These are phyloP conservation scores for Takifugu ocellatus DNA, from an alignment of 2,797 vertebrate species.

Conservation along the genomic window DNA sequence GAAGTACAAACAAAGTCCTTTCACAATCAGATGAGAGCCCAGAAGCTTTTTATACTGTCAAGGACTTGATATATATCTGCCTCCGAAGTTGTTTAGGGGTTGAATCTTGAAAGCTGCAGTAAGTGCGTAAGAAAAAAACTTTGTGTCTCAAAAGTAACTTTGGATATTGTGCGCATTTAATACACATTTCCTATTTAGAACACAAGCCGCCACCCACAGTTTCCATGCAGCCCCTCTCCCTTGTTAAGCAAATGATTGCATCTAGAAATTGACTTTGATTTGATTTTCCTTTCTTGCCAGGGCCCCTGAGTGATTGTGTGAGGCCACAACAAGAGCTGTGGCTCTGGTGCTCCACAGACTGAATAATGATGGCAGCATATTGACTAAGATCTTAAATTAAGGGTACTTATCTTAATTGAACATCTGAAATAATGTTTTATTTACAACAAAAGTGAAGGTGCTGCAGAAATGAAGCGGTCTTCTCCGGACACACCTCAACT, in stretches of 20 bases:
- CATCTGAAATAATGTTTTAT: slow-evolving; percentile 83
- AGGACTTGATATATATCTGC: slow-evolving; percentile 70
- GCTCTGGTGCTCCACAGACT: slow-evolving; percentile 55
- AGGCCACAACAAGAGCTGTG: slow-evolving; percentile 58
- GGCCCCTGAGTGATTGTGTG: slow-evolving; percentile 78
- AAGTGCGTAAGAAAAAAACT: slow-evolving; percentile 10
- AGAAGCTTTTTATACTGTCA: slow-evolving; percentile 65
- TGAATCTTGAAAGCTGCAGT: slow-evolving; percentile 25
- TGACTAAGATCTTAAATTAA: slow-evolving; percentile 83
- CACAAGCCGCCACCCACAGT: neutral
- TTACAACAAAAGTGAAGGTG: slow-evolving; percentile 79
- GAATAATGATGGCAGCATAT: slow-evolving; percentile 77
- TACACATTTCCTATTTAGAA: slow-evolving; percentile 13
- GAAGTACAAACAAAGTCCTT: slow-evolving; percentile 78
- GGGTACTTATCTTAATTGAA: slow-evolving; percentile 85
- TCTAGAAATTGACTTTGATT: slow-evolving; percentile 82
- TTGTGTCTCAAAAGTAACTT: slow-evolving; percentile 13
- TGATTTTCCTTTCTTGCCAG: slow-evolving; percentile 53
- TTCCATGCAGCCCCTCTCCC: slow-evolving; percentile 63
- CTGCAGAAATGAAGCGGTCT: slow-evolving; percentile 70
- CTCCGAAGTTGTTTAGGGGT: slow-evolving; percentile 44
- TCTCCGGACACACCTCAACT: slow-evolving; percentile 47
- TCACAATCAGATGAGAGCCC: slow-evolving; percentile 69
- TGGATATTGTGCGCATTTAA: slow-evolving; percentile 6
- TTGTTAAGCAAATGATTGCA: slow-evolving; percentile 78